These are phyloP conservation scores for Paratrypauchen microcephalus DNA, from an alignment of 2,797 vertebrate species.

Conservation along the genomic window DNA sequence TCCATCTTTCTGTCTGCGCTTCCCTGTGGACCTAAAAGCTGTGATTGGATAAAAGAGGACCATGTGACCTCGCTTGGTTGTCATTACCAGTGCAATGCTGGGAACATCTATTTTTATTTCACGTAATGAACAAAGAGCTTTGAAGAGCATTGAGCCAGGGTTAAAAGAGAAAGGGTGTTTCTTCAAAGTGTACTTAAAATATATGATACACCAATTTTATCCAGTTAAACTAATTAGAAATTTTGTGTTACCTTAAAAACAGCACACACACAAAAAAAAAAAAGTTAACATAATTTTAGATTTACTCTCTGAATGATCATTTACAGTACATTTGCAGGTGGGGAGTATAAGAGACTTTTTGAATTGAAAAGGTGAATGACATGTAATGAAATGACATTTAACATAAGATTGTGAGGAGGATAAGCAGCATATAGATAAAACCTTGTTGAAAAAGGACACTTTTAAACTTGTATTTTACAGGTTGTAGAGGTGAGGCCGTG, in stretches of 20 bases:
- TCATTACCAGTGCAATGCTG: slow-evolving; percentile 64
- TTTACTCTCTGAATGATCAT: slow-evolving; percentile 5
- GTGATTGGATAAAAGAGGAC: slow-evolving; percentile 68
- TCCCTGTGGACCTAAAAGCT: slow-evolving; percentile 53
- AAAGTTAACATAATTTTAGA: no score
- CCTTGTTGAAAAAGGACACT: not conserved
- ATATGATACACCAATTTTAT: not conserved
- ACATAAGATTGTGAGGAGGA: not conserved
- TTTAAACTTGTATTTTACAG: no score
- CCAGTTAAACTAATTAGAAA: slow-evolving; percentile 13
- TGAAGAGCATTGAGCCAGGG: slow-evolving; percentile 58
- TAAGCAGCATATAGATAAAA: slow-evolving; percentile 12
- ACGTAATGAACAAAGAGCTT: slow-evolving; percentile 67
- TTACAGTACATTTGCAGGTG: slow-evolving; percentile 23
- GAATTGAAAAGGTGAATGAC: slow-evolving; percentile 17
- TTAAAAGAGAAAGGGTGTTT: slow-evolving; percentile 42
- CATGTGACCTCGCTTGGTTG: slow-evolving; percentile 65
- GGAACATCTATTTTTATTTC: slow-evolving; percentile 72
- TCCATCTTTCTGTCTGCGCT: slow-evolving; percentile 73
- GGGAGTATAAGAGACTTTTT: slow-evolving; percentile 1
- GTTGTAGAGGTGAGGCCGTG: no score
- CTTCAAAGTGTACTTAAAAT: slow-evolving; percentile 43
- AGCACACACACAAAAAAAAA: no score
- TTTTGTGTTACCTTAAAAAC: slow-evolving; percentile 12
- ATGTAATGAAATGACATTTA: slow-evolving; percentile 9